Percentiles rank a stretch among this genome's conserved stretches.
Evolutionary conservation across 2,797 vertebrate species (phyloP).

Genomic region (Hippoglossus hippoglossus): DNA sequence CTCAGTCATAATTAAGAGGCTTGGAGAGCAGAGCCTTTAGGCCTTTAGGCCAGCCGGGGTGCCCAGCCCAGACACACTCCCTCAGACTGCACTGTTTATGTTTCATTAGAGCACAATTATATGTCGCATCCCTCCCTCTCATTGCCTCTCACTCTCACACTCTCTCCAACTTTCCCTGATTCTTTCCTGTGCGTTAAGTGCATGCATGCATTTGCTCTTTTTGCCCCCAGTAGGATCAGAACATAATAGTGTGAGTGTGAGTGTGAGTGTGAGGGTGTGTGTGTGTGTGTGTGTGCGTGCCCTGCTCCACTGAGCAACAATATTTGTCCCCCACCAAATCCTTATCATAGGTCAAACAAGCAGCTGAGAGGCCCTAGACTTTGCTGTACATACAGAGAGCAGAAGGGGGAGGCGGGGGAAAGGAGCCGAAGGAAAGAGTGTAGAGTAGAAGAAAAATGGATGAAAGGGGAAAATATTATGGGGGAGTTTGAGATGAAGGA

Average conservation of each 20-base stretch:
- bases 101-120: constrained; percentile 83
- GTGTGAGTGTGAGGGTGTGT: too few relatives aligned
- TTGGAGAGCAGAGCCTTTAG: constrained; percentile 76
- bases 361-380: constrained; percentile 62
- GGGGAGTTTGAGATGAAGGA: constrained; percentile 45
- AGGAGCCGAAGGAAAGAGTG: constrained; percentile 19
- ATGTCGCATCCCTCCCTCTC: constrained; percentile 68
- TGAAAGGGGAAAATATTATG: constrained; percentile 27
- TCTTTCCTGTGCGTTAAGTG: constrained; percentile 23
- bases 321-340: constrained; percentile 35
- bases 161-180: constrained; percentile 52
- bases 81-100: constrained; percentile 77
- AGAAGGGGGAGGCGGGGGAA: not conserved
- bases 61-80: constrained; percentile 74
- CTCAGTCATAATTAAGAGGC: constrained; percentile 81
- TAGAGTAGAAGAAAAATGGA: not conserved
- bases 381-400: constrained; percentile 23
- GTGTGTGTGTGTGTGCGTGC: constrained; percentile 27
- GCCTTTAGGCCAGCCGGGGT: constrained; percentile 63
- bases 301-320: constrained; percentile 43
- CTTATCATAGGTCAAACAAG: constrained; percentile 70
- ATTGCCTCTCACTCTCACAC: constrained; percentile 52
- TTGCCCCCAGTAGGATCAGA: constrained; percentile 30
- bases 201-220: constrained; percentile 14
- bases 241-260: constrained; percentile 37